A percentile compares a stretch with the other conserved stretches of the same genome.
Evolutionary conservation across 1,140 invertebrate species (phyloP).

Genomic region (Leptoteleia sp.): DNA sequence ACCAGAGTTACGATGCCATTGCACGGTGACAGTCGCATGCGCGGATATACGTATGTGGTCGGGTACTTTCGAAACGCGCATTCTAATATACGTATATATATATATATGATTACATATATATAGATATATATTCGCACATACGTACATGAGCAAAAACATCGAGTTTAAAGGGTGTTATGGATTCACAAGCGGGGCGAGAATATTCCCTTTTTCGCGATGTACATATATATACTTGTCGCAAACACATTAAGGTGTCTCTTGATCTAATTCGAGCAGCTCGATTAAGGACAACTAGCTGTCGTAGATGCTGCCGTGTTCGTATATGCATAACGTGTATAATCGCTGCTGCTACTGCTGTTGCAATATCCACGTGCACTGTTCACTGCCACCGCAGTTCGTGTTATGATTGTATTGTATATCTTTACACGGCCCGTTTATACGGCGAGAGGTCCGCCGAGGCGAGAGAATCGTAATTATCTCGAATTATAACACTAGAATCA

Average conservation of each 20-base stretch:
- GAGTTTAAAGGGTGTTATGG: constrained; percentile 36
- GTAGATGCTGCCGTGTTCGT: constrained; percentile 78
- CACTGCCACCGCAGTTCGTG: constrained; percentile 81
- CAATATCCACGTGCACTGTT: constrained; percentile 80
- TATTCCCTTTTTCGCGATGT: constrained; percentile 33
- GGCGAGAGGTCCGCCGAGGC: constrained; percentile 55
- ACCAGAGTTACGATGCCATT: constrained; percentile 59
- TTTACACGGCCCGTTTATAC: constrained; percentile 61
- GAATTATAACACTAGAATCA: constrained; percentile 44
- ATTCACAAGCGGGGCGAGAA: constrained; percentile 18
- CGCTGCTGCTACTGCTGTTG: constrained; percentile 76
- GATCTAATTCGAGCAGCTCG: constrained; percentile 47
- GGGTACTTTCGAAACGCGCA: constrained; percentile 27
- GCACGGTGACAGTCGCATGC: constrained; percentile 50
- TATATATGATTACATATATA: constrained; percentile 42
- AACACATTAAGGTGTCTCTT: constrained; percentile 40
- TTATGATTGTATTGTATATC: constrained; percentile 74
- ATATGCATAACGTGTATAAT: constrained; percentile 74
- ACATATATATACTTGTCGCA: constrained; percentile 42
- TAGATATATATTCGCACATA: constrained; percentile 52
- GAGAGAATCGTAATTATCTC: constrained; percentile 52
- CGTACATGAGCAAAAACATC: constrained; percentile 58
- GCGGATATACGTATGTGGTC: constrained; percentile 38
- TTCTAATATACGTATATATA: constrained; percentile 43
- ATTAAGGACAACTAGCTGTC: constrained; percentile 73